phyloP scores from a whole-genome alignment of 2,888 invertebrate genomes.

The Aelia acuminata region DNA sequence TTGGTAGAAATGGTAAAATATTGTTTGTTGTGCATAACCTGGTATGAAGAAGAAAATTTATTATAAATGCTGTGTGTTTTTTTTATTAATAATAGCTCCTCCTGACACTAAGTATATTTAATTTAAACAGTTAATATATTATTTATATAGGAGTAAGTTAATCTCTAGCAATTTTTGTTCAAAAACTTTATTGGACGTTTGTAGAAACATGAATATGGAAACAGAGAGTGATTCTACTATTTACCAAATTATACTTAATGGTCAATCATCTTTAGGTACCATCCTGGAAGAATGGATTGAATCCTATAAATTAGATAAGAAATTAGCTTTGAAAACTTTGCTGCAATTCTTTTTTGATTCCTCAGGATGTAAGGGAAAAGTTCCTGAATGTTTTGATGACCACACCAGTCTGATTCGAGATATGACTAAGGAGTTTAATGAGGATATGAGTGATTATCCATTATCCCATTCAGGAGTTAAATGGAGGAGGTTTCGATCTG shows the following conservation, averaged over 20 bases:
- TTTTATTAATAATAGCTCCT: neutral
- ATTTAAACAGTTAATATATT: neutral
- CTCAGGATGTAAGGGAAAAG: conserved; percentile 95
- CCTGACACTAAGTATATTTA: neutral
- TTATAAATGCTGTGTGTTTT: neutral
- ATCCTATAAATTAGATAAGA: conserved; percentile 93
- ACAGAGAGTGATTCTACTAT: neutral
- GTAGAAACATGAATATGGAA: neutral
- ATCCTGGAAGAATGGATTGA: conserved; percentile 97
- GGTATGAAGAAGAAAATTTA: neutral
- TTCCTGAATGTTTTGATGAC: conserved; percentile 85
- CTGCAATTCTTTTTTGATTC: conserved; percentile 99
- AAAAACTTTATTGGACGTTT: neutral
- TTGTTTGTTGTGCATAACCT: neutral
- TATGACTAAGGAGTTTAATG: conserved; percentile 99
- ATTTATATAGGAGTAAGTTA: neutral
- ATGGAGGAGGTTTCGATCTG: conserved; percentile 96
- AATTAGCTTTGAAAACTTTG: conserved; percentile 90
- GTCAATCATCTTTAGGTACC: neutral
- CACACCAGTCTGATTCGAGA: conserved; percentile 94
- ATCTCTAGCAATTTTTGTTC: neutral
- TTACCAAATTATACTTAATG: conserved; percentile 9
- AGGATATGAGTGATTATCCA: conserved; percentile 99
- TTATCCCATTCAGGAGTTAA: conserved; percentile 95
- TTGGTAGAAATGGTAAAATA: neutral